Percentiles rank a stretch among this genome's conserved stretches.
Evolutionary conservation across 2,113 vertebrate species (phyloP).

Genomic region (Bagarius yarrelli): DNA sequence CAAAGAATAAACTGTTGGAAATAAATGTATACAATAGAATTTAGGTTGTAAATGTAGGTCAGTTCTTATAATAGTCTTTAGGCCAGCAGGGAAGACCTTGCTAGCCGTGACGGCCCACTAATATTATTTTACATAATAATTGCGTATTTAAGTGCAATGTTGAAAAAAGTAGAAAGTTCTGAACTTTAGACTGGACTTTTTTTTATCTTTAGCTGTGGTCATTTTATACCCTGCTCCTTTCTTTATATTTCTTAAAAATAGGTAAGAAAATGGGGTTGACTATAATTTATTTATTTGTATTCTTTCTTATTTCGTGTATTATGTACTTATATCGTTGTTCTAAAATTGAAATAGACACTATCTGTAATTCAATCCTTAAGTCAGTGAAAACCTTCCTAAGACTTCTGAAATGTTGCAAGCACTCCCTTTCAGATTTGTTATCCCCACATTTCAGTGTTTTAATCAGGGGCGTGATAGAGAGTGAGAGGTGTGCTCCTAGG

Average conservation of each 20-base stretch:
- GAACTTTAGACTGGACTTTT: not conserved
- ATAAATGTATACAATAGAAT: too few relatives aligned
- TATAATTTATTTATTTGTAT: not conserved
- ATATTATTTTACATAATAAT: too few relatives aligned
- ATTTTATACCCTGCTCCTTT: not conserved
- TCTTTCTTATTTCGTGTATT: not conserved
- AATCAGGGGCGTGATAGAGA: slow-evolving; percentile 78
- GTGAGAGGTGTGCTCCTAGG: slow-evolving; percentile 79
- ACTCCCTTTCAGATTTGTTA: slow-evolving; percentile 69
- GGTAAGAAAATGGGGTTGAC: not conserved
- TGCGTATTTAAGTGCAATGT: not conserved
- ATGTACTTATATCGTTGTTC: not conserved
- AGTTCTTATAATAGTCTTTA: too few relatives aligned
- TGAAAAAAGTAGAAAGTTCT: not conserved
- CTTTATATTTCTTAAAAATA: not conserved
- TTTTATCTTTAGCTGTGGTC: not conserved
- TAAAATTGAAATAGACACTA: not conserved
- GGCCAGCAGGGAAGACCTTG: too few relatives aligned
- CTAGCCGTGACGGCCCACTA: too few relatives aligned
- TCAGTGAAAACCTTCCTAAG: not conserved
- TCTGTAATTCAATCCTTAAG: too few relatives aligned
- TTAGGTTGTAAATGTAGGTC: too few relatives aligned
- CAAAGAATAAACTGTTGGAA: too few relatives aligned
- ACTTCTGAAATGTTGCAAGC: slow-evolving; percentile 42
- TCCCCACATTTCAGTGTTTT: slow-evolving; percentile 80